Base-by-base conservation (phyloP, 2,888 invertebrate species). In the Thecophora atra region DNA sequence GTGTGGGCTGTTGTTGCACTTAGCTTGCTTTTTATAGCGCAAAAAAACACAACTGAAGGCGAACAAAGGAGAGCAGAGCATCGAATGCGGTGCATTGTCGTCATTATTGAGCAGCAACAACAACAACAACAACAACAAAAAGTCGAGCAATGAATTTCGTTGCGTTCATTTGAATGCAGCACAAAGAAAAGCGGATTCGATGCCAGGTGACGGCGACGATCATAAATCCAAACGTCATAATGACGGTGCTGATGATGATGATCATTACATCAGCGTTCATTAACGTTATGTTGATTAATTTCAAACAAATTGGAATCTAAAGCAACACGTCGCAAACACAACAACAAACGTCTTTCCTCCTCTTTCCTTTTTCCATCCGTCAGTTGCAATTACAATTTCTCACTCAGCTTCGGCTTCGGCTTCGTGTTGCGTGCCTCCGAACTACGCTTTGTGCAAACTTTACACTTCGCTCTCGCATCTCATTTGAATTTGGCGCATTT, bases 401-500 rank as follows among this genome's bases (percentile, higher is more conserved):
- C 56, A 56, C 56, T 56, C 56, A 37, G 8, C 56, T 56, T 13
- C 21, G 56, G 6, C 6, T 6, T 52, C 1, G 17, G 52, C 52
- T 52, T 13, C 26, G n/a, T 56, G 56, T 26, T 56, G 56, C 8
- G 11, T 47, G 47, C 15, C 52, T 24, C 56, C 26, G 56, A n/a
- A 21, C 52, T 52, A 17, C 52, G 3, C 26, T 56, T 56, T 56
- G 8, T 56, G 4, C 26, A 19, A 56, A 56, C 6, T 37, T 37
- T 37, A 5, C 47, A n/a, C 47, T 47, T 47, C n/a, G 17, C 58
- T 3, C 58, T 24, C 58, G 17, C 17, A 47, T 26, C 64, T 64
- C 64, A 64, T 64, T 64, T 64, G 64, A 64, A 64, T 64, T 44
- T 64, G 44, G 47, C 64, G 42, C 64, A 64, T 64, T 64, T 64